Percentiles rank a stretch among this genome's conserved stretches.
Conservation (phyloP, 2,113 vertebrate species). For the Notechis scutatus region DNA sequence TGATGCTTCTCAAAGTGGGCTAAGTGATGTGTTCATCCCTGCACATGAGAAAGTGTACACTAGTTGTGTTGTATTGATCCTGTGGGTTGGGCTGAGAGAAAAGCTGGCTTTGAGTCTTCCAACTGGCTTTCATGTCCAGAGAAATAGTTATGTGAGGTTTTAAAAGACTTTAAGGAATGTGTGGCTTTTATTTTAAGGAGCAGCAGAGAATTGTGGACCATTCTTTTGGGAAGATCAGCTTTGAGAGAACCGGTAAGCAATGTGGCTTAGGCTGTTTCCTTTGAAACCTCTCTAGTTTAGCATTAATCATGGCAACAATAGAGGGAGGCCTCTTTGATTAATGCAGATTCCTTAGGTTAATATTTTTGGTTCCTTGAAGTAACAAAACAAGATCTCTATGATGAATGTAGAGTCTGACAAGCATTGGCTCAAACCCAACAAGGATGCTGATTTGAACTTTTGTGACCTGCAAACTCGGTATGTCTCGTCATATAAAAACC, state of each 20-base stretch:
- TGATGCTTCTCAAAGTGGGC: background rate
- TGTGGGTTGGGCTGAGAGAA: background rate
- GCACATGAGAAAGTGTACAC: background rate
- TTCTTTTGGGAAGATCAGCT: conserved; percentile 90
- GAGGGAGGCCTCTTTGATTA: background rate
- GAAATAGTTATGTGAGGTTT: background rate
- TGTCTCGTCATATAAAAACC: no score
- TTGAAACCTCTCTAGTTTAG: background rate
- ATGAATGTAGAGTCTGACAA: no score
- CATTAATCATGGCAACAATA: background rate
- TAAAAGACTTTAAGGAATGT: background rate
- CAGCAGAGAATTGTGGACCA: conserved; percentile 93
- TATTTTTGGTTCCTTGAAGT: no score
- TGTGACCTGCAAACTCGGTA: no score
- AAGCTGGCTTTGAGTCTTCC: background rate
- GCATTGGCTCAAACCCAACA: no score
- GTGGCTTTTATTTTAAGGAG: conserved; percentile 74
- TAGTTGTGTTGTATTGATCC: background rate
- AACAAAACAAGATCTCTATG: no score
- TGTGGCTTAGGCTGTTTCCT: background rate
- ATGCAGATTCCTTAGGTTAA: no score
- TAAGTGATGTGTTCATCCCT: background rate
- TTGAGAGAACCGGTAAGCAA: conserved; percentile 88
- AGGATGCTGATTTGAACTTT: no score
- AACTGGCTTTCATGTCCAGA: background rate